Conservation (phyloP, 2,113 vertebrate species). For the Petaurus breviceps region DNA sequence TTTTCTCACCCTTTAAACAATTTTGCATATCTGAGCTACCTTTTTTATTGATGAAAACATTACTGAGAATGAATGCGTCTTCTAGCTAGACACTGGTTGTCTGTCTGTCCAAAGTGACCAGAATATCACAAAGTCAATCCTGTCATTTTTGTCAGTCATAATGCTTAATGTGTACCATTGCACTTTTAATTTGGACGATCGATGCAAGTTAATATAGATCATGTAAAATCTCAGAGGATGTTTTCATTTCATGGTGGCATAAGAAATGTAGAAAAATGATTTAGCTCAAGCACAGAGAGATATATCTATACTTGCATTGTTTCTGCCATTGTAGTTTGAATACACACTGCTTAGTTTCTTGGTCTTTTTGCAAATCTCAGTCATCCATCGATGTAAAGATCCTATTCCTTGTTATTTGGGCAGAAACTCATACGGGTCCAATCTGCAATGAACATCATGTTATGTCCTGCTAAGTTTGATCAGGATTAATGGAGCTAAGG, state of each 20-base stretch:
- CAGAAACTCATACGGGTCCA: background rate
- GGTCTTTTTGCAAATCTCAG: background rate
- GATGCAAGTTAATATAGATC: background rate
- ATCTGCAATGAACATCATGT: background rate
- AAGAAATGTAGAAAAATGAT: background rate
- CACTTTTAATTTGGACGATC: background rate
- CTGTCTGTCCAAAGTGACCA: background rate
- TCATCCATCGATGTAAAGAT: background rate
- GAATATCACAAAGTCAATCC: background rate
- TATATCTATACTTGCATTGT: background rate
- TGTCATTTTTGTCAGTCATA: background rate
- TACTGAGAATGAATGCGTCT: background rate
- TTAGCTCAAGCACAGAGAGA: background rate
- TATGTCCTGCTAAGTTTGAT: constrained; percentile 17
- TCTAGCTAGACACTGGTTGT: background rate
- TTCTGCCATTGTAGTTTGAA: background rate
- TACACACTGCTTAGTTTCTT: background rate
- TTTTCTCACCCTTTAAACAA: background rate
- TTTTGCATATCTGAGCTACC: background rate
- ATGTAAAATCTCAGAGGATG: background rate
- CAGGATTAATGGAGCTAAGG: constrained; percentile 45
- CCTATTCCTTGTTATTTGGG: background rate
- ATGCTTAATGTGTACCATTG: background rate
- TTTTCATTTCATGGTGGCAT: background rate
- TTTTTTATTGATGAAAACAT: background rate